A percentile compares a stretch with the other conserved stretches of the same genome.
These are phyloP conservation scores for Pyrochroa serraticornis DNA, from an alignment of 2,888 invertebrate genomes.

Conservation along the genomic window DNA sequence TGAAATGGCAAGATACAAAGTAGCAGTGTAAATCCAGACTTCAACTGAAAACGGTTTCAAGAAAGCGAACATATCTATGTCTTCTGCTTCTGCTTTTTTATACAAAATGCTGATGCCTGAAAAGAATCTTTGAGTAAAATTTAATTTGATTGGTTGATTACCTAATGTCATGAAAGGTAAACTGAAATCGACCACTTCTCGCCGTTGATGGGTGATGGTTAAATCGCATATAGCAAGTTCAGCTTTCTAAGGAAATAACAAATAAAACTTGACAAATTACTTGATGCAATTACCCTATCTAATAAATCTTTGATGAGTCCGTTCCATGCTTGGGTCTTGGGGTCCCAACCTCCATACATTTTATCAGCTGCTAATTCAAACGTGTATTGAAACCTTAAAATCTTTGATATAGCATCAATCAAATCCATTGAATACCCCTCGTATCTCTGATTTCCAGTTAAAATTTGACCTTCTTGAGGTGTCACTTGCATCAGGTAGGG, in stretches of 20 bases:
- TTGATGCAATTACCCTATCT: conserved; percentile 70
- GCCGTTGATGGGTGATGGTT: conserved; percentile 90
- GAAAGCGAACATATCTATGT: conserved; percentile 87
- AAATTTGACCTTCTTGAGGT: conserved; percentile 64
- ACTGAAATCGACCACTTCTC: conserved; percentile 90
- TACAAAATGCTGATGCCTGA: conserved; percentile 83
- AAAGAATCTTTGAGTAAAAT: conserved; percentile 17
- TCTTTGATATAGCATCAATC: conserved; percentile 59
- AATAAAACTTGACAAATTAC: conserved; percentile 2
- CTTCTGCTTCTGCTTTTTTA: conserved; percentile 76
- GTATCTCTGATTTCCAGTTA: conserved; percentile 76
- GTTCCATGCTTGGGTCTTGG: conserved; percentile 75
- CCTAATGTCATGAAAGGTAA: conserved; percentile 96
- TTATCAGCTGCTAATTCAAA: conserved; percentile 73
- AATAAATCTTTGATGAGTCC: conserved; percentile 77
- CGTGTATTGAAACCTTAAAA: conserved; percentile 43
- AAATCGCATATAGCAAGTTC: conserved; percentile 95
- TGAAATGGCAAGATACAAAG: conserved; percentile 82
- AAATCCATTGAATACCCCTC: conserved; percentile 93
- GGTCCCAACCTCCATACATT: conserved; percentile 71
- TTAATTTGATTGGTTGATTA: conserved; percentile 19
- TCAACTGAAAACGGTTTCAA: conserved; percentile 83
- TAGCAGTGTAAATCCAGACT: conserved; percentile 89
- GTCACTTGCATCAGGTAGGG: conserved; percentile 71
- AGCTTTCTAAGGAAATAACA: conserved; percentile 72